phyloP scores from a whole-genome alignment of 2,113 vertebrate species.

The Gymnogyps californianus region DNA sequence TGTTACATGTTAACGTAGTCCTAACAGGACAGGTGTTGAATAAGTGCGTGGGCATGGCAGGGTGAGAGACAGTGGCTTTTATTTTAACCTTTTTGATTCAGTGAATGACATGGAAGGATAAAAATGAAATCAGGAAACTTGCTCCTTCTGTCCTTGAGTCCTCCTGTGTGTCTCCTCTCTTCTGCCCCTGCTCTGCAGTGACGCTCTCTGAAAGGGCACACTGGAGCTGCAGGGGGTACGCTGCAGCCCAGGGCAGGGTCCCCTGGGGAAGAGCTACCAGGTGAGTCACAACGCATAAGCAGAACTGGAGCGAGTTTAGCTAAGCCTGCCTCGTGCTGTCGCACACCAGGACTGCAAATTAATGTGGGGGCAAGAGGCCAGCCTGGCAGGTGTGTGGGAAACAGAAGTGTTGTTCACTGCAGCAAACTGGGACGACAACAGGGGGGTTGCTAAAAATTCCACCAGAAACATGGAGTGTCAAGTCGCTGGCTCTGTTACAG shows the following conservation, averaged over 20 bases:
- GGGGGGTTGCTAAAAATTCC: not conserved
- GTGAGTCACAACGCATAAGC: not conserved
- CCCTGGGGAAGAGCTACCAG: accelerated
- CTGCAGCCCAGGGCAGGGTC: not conserved
- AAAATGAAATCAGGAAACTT: not conserved
- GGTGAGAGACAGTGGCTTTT: not conserved
- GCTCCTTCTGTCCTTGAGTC: not conserved
- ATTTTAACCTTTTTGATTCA: not conserved
- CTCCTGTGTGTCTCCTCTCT: accelerated
- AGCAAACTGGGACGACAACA: not conserved
- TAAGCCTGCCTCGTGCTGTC: not conserved
- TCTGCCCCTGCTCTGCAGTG: not conserved
- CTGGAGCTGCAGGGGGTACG: not conserved
- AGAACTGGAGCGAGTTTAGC: not conserved
- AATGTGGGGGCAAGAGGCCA: not conserved
- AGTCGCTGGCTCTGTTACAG: accelerated
- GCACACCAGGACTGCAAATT: not conserved
- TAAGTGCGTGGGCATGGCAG: accelerated
- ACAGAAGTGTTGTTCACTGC: not conserved
- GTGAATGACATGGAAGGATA: not conserved
- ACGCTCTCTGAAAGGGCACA: accelerated
- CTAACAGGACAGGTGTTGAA: not conserved
- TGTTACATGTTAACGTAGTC: not conserved
- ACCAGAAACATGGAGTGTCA: not conserved
- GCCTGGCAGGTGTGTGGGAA: not conserved